Evolutionary conservation across 2,888 invertebrate genomes (phyloP).

Genomic region (Cheilosia urbana): DNA sequence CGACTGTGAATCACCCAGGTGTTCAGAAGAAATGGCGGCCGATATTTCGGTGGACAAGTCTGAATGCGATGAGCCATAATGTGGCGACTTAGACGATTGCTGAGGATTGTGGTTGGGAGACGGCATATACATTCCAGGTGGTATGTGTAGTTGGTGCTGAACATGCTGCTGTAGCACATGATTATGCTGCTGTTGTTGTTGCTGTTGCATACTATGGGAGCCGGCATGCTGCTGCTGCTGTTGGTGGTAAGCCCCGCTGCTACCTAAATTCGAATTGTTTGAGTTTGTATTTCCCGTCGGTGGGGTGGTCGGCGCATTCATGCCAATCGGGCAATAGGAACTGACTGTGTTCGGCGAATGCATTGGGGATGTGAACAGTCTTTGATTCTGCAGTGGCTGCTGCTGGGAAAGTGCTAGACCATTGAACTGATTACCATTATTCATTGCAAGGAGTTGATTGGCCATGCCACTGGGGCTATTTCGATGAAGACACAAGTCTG

Average conservation of each 20-base stretch:
- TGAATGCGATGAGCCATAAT: slow-evolving; percentile 87
- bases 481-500: slow-evolving; percentile 44
- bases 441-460: slow-evolving; percentile 50
- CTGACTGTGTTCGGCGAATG: slow-evolving; percentile 81
- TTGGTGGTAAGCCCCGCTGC: slow-evolving; percentile 59
- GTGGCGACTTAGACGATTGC: slow-evolving; percentile 79
- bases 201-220: slow-evolving; percentile 63
- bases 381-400: slow-evolving; percentile 78
- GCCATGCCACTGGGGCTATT: slow-evolving; percentile 54
- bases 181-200: slow-evolving; percentile 59
- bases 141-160: slow-evolving; percentile 61
- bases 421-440: slow-evolving; percentile 52
- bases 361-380: slow-evolving; percentile 79
- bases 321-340: slow-evolving; percentile 72
- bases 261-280: slow-evolving; percentile 53
- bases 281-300: slow-evolving; percentile 62
- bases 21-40: slow-evolving; percentile 90
- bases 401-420: slow-evolving; percentile 78
- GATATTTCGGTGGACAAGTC: slow-evolving; percentile 91
- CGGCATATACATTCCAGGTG: slow-evolving; percentile 62
- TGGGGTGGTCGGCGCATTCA: slow-evolving; percentile 76
- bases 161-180: slow-evolving; percentile 60
- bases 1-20: slow-evolving; percentile 87
- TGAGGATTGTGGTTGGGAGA: slow-evolving; percentile 76
- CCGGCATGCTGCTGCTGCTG: slow-evolving; percentile 77